phyloP scores from a whole-genome alignment of 2,113 vertebrate species.

The Microcebus ravelobensis region DNA sequence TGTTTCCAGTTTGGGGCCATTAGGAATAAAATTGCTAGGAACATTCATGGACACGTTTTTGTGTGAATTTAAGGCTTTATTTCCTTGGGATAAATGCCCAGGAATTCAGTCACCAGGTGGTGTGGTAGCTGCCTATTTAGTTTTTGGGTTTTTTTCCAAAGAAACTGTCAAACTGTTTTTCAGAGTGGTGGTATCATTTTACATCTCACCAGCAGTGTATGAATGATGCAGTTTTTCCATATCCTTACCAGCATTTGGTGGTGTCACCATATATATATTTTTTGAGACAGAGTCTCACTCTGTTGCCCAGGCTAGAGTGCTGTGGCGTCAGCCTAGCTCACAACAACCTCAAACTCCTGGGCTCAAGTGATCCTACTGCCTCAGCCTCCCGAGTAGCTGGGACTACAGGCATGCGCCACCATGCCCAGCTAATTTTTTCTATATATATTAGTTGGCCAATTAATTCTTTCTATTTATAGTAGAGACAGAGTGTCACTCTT shows the following conservation, averaged over 20 bases:
- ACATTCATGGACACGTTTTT: neutral
- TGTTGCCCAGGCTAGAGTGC: too few species aligned
- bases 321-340: too few species aligned
- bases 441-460: too few species aligned
- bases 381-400: too few species aligned
- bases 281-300: too few species aligned
- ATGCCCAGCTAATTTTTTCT: too few species aligned
- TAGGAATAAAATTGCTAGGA: conserved; percentile 1
- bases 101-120: neutral
- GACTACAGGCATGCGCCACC: too few species aligned
- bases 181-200: neutral
- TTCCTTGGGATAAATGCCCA: neutral
- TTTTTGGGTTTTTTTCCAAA: neutral
- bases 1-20: neutral
- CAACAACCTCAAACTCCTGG: too few species aligned
- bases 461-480: too few species aligned
- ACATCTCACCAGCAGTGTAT: neutral
- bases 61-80: neutral
- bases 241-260: neutral
- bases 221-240: neutral
- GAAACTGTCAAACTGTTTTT: neutral
- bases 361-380: too few species aligned
- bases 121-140: neutral
- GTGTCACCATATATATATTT: too few species aligned
- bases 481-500: too few species aligned